phyloP scores from a whole-genome alignment of 2,113 vertebrate species.

The Tragelaphus buxtoni region DNA sequence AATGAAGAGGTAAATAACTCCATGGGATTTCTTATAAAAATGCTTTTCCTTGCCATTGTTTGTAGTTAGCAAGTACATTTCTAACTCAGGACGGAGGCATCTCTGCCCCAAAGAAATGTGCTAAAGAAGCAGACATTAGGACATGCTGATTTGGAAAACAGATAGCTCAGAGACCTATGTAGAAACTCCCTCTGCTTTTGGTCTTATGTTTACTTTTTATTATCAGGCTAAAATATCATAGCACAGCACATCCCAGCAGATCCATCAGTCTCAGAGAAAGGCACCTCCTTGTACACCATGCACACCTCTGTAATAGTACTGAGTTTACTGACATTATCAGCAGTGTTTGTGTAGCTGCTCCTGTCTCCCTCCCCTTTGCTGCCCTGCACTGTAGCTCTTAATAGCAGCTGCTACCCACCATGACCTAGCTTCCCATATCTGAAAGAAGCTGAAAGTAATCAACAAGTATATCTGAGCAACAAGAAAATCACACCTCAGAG shows the following conservation, averaged over 20 bases:
- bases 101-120: constrained; percentile 57
- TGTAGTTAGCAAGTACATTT: neutral
- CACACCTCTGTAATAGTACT: neutral
- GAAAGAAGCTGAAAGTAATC: neutral
- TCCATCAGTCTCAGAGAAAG: neutral
- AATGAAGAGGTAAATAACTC: neutral
- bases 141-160: constrained; percentile 70
- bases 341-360: neutral
- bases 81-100: neutral
- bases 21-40: neutral
- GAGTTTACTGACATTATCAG: neutral
- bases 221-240: neutral
- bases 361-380: neutral
- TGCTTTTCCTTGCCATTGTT: neutral
- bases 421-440: neutral
- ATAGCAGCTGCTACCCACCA: neutral
- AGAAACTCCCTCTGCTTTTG: constrained; percentile 35
- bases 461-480: neutral
- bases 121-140: constrained; percentile 30
- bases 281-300: neutral
- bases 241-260: neutral
- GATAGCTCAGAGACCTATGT: neutral
- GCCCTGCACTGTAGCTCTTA: neutral
- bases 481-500: neutral
- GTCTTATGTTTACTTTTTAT: neutral